These are phyloP conservation scores for Baronia brevicornis DNA, from an alignment of 2,888 invertebrate species.

Conservation along the genomic window DNA sequence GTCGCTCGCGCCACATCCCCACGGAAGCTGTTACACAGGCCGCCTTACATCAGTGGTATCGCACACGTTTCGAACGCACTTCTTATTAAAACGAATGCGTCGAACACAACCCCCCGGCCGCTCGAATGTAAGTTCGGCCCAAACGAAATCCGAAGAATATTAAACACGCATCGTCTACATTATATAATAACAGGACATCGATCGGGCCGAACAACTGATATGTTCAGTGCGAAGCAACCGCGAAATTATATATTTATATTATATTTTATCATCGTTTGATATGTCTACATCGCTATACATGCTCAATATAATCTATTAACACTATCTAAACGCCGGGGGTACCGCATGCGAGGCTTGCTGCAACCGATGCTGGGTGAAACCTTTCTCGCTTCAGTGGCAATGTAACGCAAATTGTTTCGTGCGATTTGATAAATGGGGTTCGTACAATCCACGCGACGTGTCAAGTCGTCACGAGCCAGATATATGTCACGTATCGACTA, in stretches of 20 bases:
- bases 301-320: slow-evolving; percentile 15
- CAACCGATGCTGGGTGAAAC: slow-evolving; percentile 1
- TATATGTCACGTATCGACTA: no score
- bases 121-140: neutral
- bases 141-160: neutral
- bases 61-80: slow-evolving; percentile 2
- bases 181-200: neutral
- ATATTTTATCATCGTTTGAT: slow-evolving; percentile 12
- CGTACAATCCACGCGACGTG: slow-evolving; percentile 3
- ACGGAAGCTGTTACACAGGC: slow-evolving; percentile 3
- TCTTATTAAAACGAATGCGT: slow-evolving; percentile 1
- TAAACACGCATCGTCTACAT: neutral
- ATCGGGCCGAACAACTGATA: slow-evolving; percentile 8
- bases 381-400: neutral
- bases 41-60: slow-evolving; percentile 6
- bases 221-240: slow-evolving; percentile 13
- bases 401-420: slow-evolving; percentile 12
- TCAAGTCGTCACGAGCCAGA: neutral
- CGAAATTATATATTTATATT: slow-evolving; percentile 12
- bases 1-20: slow-evolving; percentile 9
- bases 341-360: slow-evolving; percentile 4
- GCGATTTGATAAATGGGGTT: neutral
- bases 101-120: slow-evolving; percentile 4
- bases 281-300: slow-evolving; percentile 14
- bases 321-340: slow-evolving; percentile 12